Percentiles rank a stretch among this genome's conserved stretches.
phyloP scores from a whole-genome alignment of 2,113 vertebrate genomes.

The Agelaius tricolor region DNA sequence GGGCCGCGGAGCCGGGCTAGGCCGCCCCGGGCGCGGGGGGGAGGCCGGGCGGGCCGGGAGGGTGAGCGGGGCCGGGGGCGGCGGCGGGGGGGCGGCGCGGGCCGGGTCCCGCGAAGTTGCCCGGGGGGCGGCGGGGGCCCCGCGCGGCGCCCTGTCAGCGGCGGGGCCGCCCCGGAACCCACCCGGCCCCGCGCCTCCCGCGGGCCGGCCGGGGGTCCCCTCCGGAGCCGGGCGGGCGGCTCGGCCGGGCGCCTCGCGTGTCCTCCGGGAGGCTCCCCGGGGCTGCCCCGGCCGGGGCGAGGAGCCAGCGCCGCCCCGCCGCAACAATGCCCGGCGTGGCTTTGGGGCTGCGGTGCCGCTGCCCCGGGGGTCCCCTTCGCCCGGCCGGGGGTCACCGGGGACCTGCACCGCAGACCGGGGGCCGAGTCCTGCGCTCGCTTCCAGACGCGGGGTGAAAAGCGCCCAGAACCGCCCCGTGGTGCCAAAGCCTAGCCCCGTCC shows the following conservation, averaged over 20 bases:
- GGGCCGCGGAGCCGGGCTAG: too few relatives aligned
- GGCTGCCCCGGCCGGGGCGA: not conserved
- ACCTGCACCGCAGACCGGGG: not conserved
- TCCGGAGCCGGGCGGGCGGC: not conserved
- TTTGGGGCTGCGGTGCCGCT: not conserved
- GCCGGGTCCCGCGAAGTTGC: too few relatives aligned
- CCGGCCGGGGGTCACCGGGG: not conserved
- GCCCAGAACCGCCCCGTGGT: fast-evolving
- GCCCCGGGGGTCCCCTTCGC: not conserved
- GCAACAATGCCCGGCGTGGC: slow-evolving; percentile 24
- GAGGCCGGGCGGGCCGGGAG: too few relatives aligned
- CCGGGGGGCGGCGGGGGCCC: too few relatives aligned
- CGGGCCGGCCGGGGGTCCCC: not conserved
- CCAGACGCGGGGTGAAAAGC: not conserved
- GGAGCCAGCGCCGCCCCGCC: not conserved
- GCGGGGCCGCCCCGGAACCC: not conserved
- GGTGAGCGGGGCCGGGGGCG: too few relatives aligned
- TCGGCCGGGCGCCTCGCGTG: not conserved
- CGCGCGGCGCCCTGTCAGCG: too few relatives aligned
- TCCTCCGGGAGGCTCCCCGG: not conserved
- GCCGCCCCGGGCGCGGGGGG: too few relatives aligned
- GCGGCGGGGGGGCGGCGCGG: too few relatives aligned
- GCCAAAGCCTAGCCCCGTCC: not conserved
- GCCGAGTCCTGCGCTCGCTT: not conserved
- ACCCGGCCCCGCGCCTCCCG: not conserved